Evolutionary conservation across 2,888 invertebrate genomes (phyloP), one percentile per base, ranked within the genome.

Genomic region (Cephus spinipes): DNA sequence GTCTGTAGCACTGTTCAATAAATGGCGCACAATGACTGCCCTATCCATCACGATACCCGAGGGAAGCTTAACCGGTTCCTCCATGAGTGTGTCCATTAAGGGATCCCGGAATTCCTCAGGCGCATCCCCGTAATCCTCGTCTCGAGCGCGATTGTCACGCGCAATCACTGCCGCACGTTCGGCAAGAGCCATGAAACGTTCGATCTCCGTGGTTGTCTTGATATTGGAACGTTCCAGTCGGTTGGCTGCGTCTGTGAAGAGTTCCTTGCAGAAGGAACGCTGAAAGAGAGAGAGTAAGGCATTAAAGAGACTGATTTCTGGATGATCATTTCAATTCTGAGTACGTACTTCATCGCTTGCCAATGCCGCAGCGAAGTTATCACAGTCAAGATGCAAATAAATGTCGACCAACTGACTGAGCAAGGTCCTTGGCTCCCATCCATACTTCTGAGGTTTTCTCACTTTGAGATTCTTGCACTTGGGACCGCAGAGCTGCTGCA

Each of bases 21-120:
- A 93, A 92, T 99, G 99, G 82, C 98, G 94, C 89, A 97, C 94
- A 81, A 99, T 99, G 84, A 98, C 97, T 55, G 98, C 94, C 80
- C 98, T 94, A 92, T 99, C 98, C 98, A 99, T 98, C 34, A 98
- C 94, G 86, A 90, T 92, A 80, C 98, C 98, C 81, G 98, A 97
- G 3, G 98, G 98, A 87, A 99, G 93, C 81, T 96, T 93, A 12
- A 99, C 99, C 12, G 99, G 99, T 92, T 99, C 98, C 11, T 96
- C 96, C 98, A 99, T 99, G 76, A 99, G 93, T 0, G 98, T 98
- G 91, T 98, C 98, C 99, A 99, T 99, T 68, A 99, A 93, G 0
- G 98, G 98, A 93, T 99, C 99, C 91, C 96, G 95, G 92, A 98
- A 99, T 92, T 98, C 98, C 86, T 98, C 98, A 0, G 99, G 98